phyloP scores from a whole-genome alignment of 2,888 invertebrate genomes.

The Agrochola lychnidis region DNA sequence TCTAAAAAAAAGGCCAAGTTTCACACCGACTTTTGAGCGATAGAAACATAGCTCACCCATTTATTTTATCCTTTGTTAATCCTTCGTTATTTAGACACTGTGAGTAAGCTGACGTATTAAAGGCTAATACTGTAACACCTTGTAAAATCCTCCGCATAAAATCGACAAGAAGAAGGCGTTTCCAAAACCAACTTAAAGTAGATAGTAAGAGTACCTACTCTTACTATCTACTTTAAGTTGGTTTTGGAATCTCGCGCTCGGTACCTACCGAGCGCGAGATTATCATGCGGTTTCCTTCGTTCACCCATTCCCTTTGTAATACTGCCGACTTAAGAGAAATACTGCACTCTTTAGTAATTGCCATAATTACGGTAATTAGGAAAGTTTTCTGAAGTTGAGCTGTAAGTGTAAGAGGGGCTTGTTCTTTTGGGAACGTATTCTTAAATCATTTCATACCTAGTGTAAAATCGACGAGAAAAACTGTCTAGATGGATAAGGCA shows the following conservation, averaged over 20 bases:
- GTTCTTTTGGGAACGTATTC: neutral
- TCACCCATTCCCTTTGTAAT: slow-evolving; percentile 18
- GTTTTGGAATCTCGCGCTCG: too few species aligned
- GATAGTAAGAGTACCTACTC: neutral
- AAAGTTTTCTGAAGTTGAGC: neutral
- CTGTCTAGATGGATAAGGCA: too few species aligned
- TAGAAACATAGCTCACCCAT: neutral
- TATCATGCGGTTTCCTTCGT: slow-evolving; percentile 13
- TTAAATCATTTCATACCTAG: neutral
- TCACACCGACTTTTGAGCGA: too few species aligned
- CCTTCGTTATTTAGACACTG: too few species aligned
- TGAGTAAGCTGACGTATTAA: neutral
- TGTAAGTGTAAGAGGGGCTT: neutral
- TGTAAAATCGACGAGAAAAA: too few species aligned
- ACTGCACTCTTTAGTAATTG: neutral
- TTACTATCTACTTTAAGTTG: too few species aligned
- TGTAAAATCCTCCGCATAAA: neutral
- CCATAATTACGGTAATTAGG: slow-evolving; percentile 25
- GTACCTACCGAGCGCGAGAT: slow-evolving; percentile 1
- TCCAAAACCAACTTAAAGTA: neutral
- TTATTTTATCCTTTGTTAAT: neutral
- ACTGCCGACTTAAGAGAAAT: neutral
- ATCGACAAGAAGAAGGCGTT: neutral
- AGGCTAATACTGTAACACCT: neutral
- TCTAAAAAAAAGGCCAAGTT: too few species aligned